Percentiles rank a stretch among this genome's conserved stretches.
phyloP scores from a whole-genome alignment of 2,888 invertebrate genomes.

The Elegia similella region DNA sequence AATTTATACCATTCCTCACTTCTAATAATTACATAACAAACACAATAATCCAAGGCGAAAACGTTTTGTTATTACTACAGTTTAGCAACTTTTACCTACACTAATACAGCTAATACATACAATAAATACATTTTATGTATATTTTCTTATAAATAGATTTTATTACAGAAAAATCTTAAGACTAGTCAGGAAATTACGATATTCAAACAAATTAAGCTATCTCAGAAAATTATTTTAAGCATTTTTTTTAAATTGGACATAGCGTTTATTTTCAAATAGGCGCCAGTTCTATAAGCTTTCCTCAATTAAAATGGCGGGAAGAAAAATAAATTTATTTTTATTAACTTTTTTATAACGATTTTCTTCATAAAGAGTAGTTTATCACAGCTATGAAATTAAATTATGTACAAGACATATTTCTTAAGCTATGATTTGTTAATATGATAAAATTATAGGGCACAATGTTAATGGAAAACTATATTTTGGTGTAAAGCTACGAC shows the following conservation, averaged over 20 bases:
- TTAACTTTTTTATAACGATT: slow-evolving; percentile 33
- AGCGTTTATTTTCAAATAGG: not conserved
- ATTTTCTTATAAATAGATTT: slow-evolving; percentile 46
- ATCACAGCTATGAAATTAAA: slow-evolving; percentile 76
- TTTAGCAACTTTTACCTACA: slow-evolving; percentile 45
- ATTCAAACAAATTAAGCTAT: slow-evolving; percentile 12
- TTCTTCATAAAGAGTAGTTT: slow-evolving; percentile 56
- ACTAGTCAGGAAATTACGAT: slow-evolving; percentile 63
- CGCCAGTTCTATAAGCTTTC: too few relatives aligned
- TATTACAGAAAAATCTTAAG: slow-evolving; percentile 55
- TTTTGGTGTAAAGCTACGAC: slow-evolving; percentile 79
- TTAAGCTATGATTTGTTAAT: slow-evolving; percentile 36
- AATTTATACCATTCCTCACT: slow-evolving; percentile 54
- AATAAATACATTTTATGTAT: slow-evolving; percentile 61
- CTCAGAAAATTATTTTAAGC: slow-evolving; percentile 4
- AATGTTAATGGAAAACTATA: slow-evolving; percentile 51
- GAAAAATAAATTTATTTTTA: not conserved
- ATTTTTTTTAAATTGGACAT: not conserved
- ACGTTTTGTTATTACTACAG: slow-evolving; percentile 46
- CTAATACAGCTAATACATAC: slow-evolving; percentile 52
- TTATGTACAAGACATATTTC: slow-evolving; percentile 51
- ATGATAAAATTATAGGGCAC: slow-evolving; percentile 50
- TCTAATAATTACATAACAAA: slow-evolving; percentile 58
- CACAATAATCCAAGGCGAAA: slow-evolving; percentile 59
- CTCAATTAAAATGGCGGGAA: too few relatives aligned